A percentile compares a stretch with the other conserved stretches of the same genome.
phyloP scores from a whole-genome alignment of 2,113 vertebrate genomes.

The Hemiprocne comata region DNA sequence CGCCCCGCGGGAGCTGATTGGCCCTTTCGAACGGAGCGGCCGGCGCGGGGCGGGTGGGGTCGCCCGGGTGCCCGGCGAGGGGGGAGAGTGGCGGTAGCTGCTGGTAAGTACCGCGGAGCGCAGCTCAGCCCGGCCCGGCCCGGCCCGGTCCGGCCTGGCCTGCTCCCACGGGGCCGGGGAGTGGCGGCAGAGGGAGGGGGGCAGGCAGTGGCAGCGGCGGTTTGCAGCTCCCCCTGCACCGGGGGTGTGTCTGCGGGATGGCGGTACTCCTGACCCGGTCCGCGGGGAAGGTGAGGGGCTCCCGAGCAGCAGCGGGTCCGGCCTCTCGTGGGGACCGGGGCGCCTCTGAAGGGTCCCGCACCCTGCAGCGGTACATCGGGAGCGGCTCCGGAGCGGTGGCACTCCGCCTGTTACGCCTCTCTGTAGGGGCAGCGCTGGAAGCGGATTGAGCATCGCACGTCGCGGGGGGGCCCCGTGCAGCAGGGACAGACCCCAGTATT shows the following conservation, averaged over 20 bases:
- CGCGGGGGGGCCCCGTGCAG: neutral
- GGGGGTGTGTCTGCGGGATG: neutral
- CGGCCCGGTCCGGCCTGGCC: too few species aligned
- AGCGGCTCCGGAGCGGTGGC: neutral
- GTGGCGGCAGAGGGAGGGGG: neutral
- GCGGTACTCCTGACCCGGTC: too few species aligned
- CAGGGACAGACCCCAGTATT: fast-evolving
- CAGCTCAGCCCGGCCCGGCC: neutral
- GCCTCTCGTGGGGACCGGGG: too few species aligned
- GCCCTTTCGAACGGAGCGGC: slow-evolving; percentile 75
- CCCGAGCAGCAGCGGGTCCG: neutral
- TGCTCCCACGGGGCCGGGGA: too few species aligned
- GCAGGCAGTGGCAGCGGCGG: neutral
- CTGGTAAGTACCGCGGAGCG: neutral
- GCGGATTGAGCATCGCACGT: fast-evolving
- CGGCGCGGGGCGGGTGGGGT: neutral
- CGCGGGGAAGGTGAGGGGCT: neutral
- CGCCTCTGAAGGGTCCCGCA: too few species aligned
- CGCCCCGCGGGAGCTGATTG: slow-evolving; percentile 52
- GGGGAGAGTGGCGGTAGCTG: neutral
- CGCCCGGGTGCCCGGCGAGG: neutral
- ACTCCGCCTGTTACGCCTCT: fast-evolving
- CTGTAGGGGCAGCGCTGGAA: neutral
- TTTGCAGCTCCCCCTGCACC: too few species aligned
- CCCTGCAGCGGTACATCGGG: neutral